These are phyloP conservation scores for Stenoptilia bipunctidactyla DNA, from an alignment of 2,888 invertebrate genomes.

Conservation along the genomic window DNA sequence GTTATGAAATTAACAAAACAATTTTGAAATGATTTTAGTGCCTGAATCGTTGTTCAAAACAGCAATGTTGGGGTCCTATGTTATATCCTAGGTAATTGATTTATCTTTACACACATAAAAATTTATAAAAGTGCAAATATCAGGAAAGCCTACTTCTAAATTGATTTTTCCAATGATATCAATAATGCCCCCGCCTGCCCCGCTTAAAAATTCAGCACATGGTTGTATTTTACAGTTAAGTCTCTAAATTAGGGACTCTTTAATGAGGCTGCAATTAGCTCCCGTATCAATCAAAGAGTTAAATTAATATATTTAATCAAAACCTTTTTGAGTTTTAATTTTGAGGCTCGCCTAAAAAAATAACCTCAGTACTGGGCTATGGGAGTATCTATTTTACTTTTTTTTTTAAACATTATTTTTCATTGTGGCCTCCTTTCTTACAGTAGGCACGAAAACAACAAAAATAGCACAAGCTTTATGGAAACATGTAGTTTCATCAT, in stretches of 20 bases:
- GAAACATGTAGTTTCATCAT: too few species aligned
- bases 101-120: too few species aligned
- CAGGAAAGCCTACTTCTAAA: slow-evolving; percentile 16
- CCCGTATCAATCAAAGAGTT: slow-evolving; percentile 16
- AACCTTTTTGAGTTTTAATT: slow-evolving; percentile 11
- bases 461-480: too few species aligned
- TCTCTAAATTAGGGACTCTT: slow-evolving; percentile 11
- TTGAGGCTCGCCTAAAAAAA: slow-evolving; percentile 11
- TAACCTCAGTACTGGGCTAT: slow-evolving; percentile 2
- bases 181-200: slow-evolving; percentile 11
- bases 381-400: not conserved
- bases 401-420: slow-evolving; percentile 7
- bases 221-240: slow-evolving; percentile 9
- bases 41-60: slow-evolving; percentile 9
- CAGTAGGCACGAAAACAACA: slow-evolving; percentile 12
- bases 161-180: slow-evolving; percentile 11
- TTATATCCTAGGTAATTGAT: slow-evolving; percentile 11
- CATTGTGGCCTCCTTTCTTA: slow-evolving; percentile 13
- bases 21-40: too few species aligned
- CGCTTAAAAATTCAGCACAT: slow-evolving; percentile 4
- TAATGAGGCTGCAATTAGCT: slow-evolving; percentile 16
- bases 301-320: slow-evolving; percentile 7
- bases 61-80: slow-evolving; percentile 11
- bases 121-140: slow-evolving; percentile 10
- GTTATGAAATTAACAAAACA: too few species aligned